Conservation (phyloP, 1,140 invertebrate species). For the Aphidius gifuensis region DNA sequence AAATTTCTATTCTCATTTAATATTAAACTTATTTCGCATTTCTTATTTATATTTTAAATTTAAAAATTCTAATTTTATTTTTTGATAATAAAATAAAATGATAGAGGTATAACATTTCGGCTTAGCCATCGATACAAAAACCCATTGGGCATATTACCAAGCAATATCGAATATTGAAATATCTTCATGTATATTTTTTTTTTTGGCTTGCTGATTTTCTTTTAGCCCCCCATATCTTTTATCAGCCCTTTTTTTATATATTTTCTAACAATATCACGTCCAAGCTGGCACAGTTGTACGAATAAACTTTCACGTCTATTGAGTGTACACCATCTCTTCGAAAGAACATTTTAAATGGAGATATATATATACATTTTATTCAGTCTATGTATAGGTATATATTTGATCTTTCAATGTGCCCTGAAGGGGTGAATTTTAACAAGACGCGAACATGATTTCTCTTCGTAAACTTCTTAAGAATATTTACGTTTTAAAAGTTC, state of each 20-base stretch:
- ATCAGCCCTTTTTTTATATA: too few relatives aligned
- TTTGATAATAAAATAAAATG: too few relatives aligned
- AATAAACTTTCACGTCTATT: conserved; percentile 22
- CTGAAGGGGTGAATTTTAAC: too few relatives aligned
- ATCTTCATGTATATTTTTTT: neutral
- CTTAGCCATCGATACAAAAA: neutral
- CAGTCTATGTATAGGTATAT: too few relatives aligned
- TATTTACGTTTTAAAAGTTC: too few relatives aligned
- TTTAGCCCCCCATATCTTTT: conserved; percentile 3
- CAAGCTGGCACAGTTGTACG: conserved; percentile 28
- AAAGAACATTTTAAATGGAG: too few relatives aligned
- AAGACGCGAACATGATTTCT: too few relatives aligned
- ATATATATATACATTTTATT: too few relatives aligned
- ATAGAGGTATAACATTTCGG: too few relatives aligned
- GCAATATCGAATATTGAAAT: conserved; percentile 17
- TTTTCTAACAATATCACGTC: neutral
- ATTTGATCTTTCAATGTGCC: neutral
- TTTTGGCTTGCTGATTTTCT: neutral
- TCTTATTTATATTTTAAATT: neutral
- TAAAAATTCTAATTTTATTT: neutral
- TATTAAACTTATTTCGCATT: neutral
- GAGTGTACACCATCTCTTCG: conserved; percentile 3
- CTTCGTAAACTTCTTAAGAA: too few relatives aligned
- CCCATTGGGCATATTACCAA: conserved; percentile 12
- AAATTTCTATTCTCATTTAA: conserved; percentile 6